Percentiles rank a stretch among this genome's conserved stretches.
Conservation (phyloP, 2,888 invertebrate species). For the Cyaniris semiargus region DNA sequence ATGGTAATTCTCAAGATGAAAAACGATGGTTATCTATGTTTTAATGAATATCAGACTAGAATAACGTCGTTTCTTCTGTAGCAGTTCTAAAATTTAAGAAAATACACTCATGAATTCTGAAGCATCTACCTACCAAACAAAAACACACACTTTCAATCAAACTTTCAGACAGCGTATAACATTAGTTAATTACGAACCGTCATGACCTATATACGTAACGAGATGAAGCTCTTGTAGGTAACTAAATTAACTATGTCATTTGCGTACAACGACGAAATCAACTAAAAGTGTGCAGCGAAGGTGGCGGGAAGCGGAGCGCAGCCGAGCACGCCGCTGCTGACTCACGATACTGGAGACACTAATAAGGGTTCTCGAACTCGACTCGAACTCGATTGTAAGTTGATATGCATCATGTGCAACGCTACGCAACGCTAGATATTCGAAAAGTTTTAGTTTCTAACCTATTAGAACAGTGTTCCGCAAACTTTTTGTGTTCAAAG, state of each 20-base stretch:
- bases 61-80: too few species aligned
- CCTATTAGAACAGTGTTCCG: too few species aligned
- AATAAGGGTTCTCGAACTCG: slow-evolving; percentile 51
- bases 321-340: slow-evolving; percentile 69
- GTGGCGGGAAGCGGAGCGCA: slow-evolving; percentile 76
- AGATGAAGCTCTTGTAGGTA: slow-evolving; percentile 44
- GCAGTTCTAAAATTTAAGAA: too few species aligned
- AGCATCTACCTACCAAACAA: too few species aligned
- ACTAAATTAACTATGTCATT: slow-evolving; percentile 58
- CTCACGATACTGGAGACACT: slow-evolving; percentile 58
- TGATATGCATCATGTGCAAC: background rate
- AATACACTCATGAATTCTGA: background rate
- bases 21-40: too few species aligned
- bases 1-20: too few species aligned
- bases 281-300: slow-evolving; percentile 74
- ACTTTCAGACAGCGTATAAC: background rate
- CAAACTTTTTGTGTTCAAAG: too few species aligned
- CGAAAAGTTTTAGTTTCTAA: too few species aligned
- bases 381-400: slow-evolving; percentile 34
- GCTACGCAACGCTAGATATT: too few species aligned
- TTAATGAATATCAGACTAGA: too few species aligned
- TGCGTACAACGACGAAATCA: slow-evolving; percentile 74
- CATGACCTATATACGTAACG: slow-evolving; percentile 38
- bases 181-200: slow-evolving; percentile 26
- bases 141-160: background rate